These are phyloP conservation scores for Oxyteleia sp. DNA, from an alignment of 2,888 invertebrate genomes.

Conservation along the genomic window DNA sequence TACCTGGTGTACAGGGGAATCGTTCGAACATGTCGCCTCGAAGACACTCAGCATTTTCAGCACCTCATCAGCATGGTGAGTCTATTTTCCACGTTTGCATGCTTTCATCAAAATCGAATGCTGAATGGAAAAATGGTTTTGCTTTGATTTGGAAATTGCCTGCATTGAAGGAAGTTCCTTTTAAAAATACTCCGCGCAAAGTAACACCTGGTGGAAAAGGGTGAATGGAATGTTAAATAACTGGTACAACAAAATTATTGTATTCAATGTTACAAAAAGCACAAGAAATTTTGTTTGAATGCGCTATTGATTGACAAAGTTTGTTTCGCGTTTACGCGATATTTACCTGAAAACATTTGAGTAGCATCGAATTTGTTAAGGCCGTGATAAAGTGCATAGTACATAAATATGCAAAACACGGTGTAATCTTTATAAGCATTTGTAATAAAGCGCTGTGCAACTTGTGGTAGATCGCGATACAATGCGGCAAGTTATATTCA, in stretches of 20 bases:
- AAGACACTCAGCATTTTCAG: slow-evolving; percentile 87
- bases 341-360: slow-evolving; percentile 6
- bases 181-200: too few species aligned
- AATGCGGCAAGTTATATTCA: slow-evolving; percentile 66
- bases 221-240: too few species aligned
- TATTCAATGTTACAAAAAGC: background rate
- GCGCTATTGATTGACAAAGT: background rate
- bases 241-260: background rate
- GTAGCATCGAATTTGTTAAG: slow-evolving; percentile 40
- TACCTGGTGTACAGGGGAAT: slow-evolving; percentile 90
- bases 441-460: slow-evolving; percentile 54
- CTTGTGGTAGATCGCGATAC: slow-evolving; percentile 57
- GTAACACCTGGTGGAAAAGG: too few species aligned
- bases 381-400: slow-evolving; percentile 28
- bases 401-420: slow-evolving; percentile 61
- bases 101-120: background rate
- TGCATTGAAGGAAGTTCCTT: background rate
- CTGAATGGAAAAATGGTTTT: background rate
- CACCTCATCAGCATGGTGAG: slow-evolving; percentile 90
- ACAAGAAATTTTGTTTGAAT: background rate
- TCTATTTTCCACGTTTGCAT: slow-evolving; percentile 39
- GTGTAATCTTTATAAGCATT: slow-evolving; percentile 69
- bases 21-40: slow-evolving; percentile 87
- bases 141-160: background rate
- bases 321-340: background rate